A percentile compares a stretch with the other conserved stretches of the same genome.
Evolutionary conservation across 1,140 invertebrate species (phyloP).

Genomic region (Rhyzopertha dominica): DNA sequence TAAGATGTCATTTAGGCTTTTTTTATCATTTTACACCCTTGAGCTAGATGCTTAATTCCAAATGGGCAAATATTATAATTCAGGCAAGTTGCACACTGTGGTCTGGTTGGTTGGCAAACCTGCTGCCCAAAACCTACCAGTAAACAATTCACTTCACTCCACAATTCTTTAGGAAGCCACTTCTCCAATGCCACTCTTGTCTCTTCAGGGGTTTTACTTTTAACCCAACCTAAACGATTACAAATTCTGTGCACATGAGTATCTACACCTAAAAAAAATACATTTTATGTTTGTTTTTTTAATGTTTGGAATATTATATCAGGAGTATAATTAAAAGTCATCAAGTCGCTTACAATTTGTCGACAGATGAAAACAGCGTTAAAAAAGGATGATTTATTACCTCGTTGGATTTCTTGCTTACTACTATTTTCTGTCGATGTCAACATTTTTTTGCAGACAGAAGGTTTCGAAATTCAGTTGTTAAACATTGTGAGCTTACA

Average conservation of each 20-base stretch:
- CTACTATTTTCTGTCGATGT: no score
- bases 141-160: conserved; percentile 87
- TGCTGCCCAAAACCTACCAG: conserved; percentile 96
- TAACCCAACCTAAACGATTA: conserved; percentile 80
- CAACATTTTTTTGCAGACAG: no score
- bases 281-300: conserved; percentile 29
- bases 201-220: conserved; percentile 80
- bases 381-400: no score
- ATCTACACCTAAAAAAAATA: conserved; percentile 71
- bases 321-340: no score
- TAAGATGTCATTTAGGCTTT: no score
- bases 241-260: conserved; percentile 96
- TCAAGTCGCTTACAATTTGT: no score
- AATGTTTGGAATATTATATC: no score
- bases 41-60: conserved; percentile 36
- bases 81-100: conserved; percentile 77
- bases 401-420: no score
- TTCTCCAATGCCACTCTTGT: conserved; percentile 78
- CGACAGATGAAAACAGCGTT: no score
- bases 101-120: conserved; percentile 74
- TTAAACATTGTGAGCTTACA: no score
- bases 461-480: no score
- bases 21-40: no score
- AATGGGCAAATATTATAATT: conserved; percentile 82
- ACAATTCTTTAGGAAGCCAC: conserved; percentile 82